Evolutionary conservation across 2,113 vertebrate genomes (phyloP), one percentile per base, ranked within the genome.

Genomic region (Sporophila hypoxantha): DNA sequence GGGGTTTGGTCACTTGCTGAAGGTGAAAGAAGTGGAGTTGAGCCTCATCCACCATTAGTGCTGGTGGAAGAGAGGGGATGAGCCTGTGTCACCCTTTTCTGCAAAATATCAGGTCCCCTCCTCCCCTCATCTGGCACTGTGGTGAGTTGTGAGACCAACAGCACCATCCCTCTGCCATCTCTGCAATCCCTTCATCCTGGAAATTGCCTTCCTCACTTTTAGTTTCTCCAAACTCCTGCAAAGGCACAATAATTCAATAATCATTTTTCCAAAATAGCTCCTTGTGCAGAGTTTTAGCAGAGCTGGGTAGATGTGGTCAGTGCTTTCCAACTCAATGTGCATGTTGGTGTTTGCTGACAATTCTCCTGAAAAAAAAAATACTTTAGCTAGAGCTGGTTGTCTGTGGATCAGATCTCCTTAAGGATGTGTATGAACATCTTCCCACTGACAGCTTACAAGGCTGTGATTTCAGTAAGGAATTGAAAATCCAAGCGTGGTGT

Each of bases 401-500:
- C 26, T 82, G 50, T 39, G 68, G 82, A 55, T 87, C 44, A 30
- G 79, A 74, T 56, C 82, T 83, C 76, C 76, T 91, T 77, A 82
- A 60, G 73, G 93, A 74, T 0, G 1, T 79, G 60, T 64, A 29
- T 69, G 68, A 90, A 65, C 62, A 82, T 84, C 84, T 87, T 90
- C 61, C 67, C 52, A 5, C 52, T 82, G 87, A 91, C 90, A 93
- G 68, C 59, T 91, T 79, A 87, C 75, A 79, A 67, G 81, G 67
- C 78, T 85, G 75, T 32, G 90, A 87, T 76, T 91, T 82, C 82
- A 89, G 71, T 60, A 66, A 87, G 65, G 78, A 56, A 89, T 82
- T 79, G 88, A 76, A 93, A 93, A 78, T 68, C 59, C 7, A 66
- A 79, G 60, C 6, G 0, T 74, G n/a, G 34, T 74, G 61, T 76